Evolutionary conservation across 2,797 vertebrate genomes (phyloP).

Genomic region (Florisuga fusca): DNA sequence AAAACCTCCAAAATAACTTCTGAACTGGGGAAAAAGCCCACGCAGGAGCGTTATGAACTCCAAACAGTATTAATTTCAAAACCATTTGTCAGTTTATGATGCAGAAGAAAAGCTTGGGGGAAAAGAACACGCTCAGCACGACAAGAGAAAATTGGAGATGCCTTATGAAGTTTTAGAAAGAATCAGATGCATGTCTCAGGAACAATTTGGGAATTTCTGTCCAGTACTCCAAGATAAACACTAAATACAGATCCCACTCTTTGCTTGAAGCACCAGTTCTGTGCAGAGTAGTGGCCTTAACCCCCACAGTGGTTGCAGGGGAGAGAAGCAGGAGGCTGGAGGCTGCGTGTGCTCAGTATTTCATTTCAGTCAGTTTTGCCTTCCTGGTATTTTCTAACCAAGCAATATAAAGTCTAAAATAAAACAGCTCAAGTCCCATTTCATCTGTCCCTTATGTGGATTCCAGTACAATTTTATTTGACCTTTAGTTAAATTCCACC

Average conservation of each 20-base stretch:
- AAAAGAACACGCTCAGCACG: background rate
- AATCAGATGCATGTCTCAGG: background rate
- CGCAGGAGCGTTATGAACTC: rapidly evolving
- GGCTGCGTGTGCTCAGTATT: background rate
- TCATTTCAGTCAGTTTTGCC: background rate
- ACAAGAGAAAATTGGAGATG: background rate
- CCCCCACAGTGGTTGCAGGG: too few species aligned
- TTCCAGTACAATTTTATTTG: background rate
- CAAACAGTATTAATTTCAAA: background rate
- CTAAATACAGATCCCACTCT: background rate
- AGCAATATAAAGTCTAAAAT: background rate
- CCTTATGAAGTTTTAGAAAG: background rate
- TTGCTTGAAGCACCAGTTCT: background rate
- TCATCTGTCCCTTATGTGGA: background rate
- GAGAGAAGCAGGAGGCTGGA: background rate
- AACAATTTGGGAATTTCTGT: background rate
- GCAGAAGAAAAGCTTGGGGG: background rate
- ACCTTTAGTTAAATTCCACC: slow-evolving; percentile 20
- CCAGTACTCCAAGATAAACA: background rate
- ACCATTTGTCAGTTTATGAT: background rate
- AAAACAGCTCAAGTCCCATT: background rate
- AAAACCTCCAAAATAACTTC: background rate
- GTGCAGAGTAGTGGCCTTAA: background rate
- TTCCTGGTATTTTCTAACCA: background rate
- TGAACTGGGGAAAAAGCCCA: background rate